Conservation (phyloP, 2,888 invertebrate species). For the Proisotoma minuta region DNA sequence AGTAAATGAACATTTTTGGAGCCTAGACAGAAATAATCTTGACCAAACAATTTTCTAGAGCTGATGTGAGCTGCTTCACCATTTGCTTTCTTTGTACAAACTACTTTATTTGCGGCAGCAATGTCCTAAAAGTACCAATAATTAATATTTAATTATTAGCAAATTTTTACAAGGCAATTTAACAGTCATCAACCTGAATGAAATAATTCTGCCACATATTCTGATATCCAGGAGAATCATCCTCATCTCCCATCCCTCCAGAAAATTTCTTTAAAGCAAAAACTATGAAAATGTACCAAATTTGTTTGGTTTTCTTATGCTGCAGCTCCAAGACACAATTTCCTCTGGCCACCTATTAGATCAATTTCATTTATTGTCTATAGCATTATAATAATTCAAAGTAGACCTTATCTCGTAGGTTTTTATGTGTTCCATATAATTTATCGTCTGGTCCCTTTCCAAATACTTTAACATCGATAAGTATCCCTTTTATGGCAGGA, state of each 20-base stretch:
- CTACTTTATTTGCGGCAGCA: constrained; percentile 38
- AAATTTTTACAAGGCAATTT: background rate
- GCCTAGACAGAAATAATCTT: constrained; percentile 51
- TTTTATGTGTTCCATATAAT: constrained; percentile 50
- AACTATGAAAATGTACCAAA: constrained; percentile 48
- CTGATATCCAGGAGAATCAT: constrained; percentile 49
- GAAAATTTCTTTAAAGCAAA: constrained; percentile 54
- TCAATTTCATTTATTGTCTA: background rate
- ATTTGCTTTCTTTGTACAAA: constrained; percentile 50
- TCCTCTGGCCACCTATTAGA: constrained; percentile 51
- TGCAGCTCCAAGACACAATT: constrained; percentile 50
- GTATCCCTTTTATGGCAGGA: constrained; percentile 30
- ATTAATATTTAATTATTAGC: background rate
- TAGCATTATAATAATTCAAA: background rate
- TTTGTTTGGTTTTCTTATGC: constrained; percentile 23
- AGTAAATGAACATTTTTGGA: constrained; percentile 54
- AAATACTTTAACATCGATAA: constrained; percentile 46
- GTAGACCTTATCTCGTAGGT: constrained; percentile 50
- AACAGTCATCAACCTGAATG: constrained; percentile 33
- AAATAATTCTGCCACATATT: constrained; percentile 52
- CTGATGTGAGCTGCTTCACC: constrained; percentile 54
- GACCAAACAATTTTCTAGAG: constrained; percentile 49
- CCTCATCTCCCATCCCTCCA: constrained; percentile 54
- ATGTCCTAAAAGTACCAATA: constrained; percentile 24
- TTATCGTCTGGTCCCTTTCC: constrained; percentile 50